Conservation (phyloP, 2,797 vertebrate species). For the Poeciliopsis infans region DNA sequence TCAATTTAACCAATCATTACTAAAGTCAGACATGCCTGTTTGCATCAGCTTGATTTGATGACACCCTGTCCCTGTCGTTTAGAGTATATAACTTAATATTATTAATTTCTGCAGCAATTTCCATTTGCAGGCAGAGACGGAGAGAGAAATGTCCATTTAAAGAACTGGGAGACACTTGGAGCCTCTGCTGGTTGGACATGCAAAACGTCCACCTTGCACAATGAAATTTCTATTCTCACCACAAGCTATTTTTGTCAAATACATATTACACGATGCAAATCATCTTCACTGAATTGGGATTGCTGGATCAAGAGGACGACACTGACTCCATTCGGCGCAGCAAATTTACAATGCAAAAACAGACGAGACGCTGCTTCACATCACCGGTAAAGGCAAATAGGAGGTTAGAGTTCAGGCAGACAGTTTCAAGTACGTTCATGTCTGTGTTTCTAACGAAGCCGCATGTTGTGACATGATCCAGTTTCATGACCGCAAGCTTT, state of each 20-base stretch:
- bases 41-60: background rate
- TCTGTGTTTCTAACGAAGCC: no score
- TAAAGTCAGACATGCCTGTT: background rate
- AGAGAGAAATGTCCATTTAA: background rate
- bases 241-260: background rate
- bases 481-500: background rate
- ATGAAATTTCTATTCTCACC: background rate
- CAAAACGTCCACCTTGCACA: background rate
- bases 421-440: background rate
- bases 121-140: background rate
- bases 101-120: background rate
- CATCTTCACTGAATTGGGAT: background rate
- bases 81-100: background rate
- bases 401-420: slow-evolving; percentile 13
- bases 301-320: background rate
- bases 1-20: background rate
- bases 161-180: background rate
- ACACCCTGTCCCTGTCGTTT: background rate
- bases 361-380: background rate
- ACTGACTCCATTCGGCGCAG: background rate
- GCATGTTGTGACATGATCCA: background rate
- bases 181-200: background rate
- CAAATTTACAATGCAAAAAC: slow-evolving; percentile 60
- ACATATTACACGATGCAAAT: background rate
- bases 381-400: background rate